Evolutionary conservation across 2,888 invertebrate genomes (phyloP), one percentile per base, ranked within the genome.

Genomic region (Clanis bilineata): DNA sequence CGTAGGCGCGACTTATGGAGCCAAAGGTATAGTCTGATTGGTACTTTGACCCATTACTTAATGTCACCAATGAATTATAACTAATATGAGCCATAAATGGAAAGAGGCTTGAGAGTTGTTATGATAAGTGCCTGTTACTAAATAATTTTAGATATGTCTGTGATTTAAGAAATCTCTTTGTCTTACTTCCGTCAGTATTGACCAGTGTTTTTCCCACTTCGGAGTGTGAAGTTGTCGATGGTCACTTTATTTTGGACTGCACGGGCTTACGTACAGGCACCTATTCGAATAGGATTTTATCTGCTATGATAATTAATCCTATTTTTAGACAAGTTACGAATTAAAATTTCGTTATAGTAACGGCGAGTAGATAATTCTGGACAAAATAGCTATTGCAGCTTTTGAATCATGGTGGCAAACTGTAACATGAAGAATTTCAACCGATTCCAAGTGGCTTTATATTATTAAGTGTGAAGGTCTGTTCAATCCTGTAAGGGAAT

Each of bases 11-110:
- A 54, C 57, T 57, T 59, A 43, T n/a, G 28, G 28, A 25, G n/a
- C 28, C 39, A 45, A 64, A 63, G 65, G 64, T 66, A 63, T 36
- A 32, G 32, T 59, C 57, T 64, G 45, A 61, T 43, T 67, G 62
- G 67, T 64, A 66, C 66, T 68, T 57, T 66, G 68, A 70, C 66
- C 68, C 61, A 64, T 70, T 70, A 62, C 68, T 64, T 60, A 67
- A 70, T 44, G 36, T 12, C 36, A 39, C 62, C 62, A 62, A 65
- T 64, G 63, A 63, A 60, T 67, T 18, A 15, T 39, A 39, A 32
- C 36, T 36, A 64, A 62, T 62, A 64, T 62, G 63, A 64, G 51
- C 45, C 57, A 44, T 45, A 58, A 0, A 68, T 70, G 64, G 67
- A 22, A 67, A 44, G 65, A 4, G 12, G 5, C 2, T 43, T 56